Percentiles rank a stretch among this genome's conserved stretches.
Evolutionary conservation across 2,113 vertebrate species (phyloP).

Genomic region (Dascyllus trimaculatus): DNA sequence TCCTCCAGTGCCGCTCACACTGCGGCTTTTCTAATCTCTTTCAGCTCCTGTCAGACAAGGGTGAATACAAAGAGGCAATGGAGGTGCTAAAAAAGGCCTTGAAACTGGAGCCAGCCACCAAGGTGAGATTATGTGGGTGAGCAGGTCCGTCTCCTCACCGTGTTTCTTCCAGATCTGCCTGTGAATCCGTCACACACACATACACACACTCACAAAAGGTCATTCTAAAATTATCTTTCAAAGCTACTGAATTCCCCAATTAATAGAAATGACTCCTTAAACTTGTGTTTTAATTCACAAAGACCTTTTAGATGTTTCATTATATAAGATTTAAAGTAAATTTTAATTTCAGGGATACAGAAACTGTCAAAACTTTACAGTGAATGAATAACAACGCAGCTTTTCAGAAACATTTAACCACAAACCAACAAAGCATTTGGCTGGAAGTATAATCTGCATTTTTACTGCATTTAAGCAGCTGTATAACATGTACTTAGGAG

Average conservation of each 20-base stretch:
- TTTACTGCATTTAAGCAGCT: background rate
- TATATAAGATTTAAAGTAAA: too few relatives aligned
- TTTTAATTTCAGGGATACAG: too few relatives aligned
- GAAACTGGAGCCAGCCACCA: constrained; percentile 89
- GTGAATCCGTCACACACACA: background rate
- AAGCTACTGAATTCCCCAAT: background rate
- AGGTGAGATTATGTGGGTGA: constrained; percentile 80
- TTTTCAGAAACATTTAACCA: too few relatives aligned
- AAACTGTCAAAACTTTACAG: too few relatives aligned
- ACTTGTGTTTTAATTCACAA: too few relatives aligned
- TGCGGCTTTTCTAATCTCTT: constrained; percentile 48
- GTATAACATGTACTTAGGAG: background rate
- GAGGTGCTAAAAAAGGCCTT: constrained; percentile 86
- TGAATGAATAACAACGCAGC: too few relatives aligned
- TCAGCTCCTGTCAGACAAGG: constrained; percentile 88
- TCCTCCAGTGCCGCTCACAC: constrained; percentile 17
- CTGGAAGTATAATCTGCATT: background rate
- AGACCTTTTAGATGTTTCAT: too few relatives aligned
- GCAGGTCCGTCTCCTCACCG: background rate
- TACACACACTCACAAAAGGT: constrained; percentile 9
- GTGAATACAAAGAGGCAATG: constrained; percentile 87
- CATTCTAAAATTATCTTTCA: constrained; percentile 10
- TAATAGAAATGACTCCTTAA: too few relatives aligned
- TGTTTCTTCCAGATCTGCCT: constrained; percentile 12
- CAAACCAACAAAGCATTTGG: background rate